Base-by-base conservation (phyloP, 2,113 vertebrate genomes). In the Tricholaema leucomelas region DNA sequence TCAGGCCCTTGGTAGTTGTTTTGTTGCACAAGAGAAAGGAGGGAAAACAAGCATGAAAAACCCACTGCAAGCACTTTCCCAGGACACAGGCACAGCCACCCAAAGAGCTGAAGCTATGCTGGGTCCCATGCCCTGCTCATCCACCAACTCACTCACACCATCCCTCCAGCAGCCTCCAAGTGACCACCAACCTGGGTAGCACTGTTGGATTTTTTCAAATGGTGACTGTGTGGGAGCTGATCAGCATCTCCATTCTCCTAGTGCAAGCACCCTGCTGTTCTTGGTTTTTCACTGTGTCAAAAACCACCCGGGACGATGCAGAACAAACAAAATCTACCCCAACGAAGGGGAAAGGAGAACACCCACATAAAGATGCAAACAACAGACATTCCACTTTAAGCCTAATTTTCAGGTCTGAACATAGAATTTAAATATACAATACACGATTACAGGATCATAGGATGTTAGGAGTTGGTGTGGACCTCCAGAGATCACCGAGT, bases 11-110 rank as follows among this genome's bases (percentile, higher is more conserved):
- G 24, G 72, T 94, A 80, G 85, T 30, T 90, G 56, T 74, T 81
- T 81, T 66, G 59, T 82, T 87, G 66, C 88, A 94, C 81, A 94
- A 96, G 87, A 90, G 80, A 92, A 93, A 81, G 75, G 73, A 69
- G 14, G 17, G n/a, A 86, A 84, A 93, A 78, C 35, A 69, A 4
- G 28, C 72, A 67, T 16, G 56, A 94, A 87, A 87, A 44, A 2
- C 36, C 40, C 50, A 55, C 40, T 71, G 90, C n/a, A 18, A 80
- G 61, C 42, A 35, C 38, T 73, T 82, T 95, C 73, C 52, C 88
- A 71, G 60, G 56, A 79, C 85, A 82, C 10, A 42, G 76, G 52
- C 19, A 0, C 44, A 65, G 38, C 30, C 54, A 69, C 15, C 44
- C 69, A 15, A 19, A 55, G 46, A n/a, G 63, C 54, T 75, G 59